phyloP scores from a whole-genome alignment of 2,113 vertebrate genomes.

The Varanus komodoensis region DNA sequence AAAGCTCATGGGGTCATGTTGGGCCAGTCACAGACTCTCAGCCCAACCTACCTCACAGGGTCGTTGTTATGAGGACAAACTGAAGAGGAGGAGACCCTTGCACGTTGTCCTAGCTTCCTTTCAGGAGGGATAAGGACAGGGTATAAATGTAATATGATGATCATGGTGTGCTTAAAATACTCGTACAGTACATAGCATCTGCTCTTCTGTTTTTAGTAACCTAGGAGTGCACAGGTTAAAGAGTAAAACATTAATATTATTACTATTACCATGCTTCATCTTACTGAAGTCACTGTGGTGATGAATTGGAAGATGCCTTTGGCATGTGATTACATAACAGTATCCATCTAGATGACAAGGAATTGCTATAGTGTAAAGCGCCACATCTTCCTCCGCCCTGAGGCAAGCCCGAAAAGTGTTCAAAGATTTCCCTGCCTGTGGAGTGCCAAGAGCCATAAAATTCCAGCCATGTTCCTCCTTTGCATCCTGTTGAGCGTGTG shows the following conservation, averaged over 20 bases:
- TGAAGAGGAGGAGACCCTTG: too few relatives aligned
- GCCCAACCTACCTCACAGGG: too few relatives aligned
- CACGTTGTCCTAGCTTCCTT: too few relatives aligned
- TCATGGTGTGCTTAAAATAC: too few relatives aligned
- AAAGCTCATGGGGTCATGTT: too few relatives aligned
- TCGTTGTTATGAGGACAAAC: too few relatives aligned
- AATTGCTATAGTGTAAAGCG: not conserved
- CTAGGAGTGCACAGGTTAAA: not conserved
- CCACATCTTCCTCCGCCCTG: not conserved
- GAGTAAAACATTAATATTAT: not conserved
- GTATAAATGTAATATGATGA: too few relatives aligned
- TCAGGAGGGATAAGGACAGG: too few relatives aligned
- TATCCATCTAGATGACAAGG: not conserved
- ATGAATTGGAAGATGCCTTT: not conserved
- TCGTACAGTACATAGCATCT: too few relatives aligned
- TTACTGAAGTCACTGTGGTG: not conserved
- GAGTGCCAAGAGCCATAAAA: not conserved
- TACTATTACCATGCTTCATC: not conserved
- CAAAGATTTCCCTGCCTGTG: not conserved
- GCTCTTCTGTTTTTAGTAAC: not conserved
- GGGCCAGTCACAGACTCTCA: too few relatives aligned
- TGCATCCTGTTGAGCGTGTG: not conserved
- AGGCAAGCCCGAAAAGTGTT: not conserved
- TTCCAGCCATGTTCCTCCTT: not conserved
- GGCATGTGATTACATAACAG: not conserved